Percentiles rank a stretch among this genome's conserved stretches.
Conservation (phyloP, 2,113 vertebrate species). For the Microcebus murinus region DNA sequence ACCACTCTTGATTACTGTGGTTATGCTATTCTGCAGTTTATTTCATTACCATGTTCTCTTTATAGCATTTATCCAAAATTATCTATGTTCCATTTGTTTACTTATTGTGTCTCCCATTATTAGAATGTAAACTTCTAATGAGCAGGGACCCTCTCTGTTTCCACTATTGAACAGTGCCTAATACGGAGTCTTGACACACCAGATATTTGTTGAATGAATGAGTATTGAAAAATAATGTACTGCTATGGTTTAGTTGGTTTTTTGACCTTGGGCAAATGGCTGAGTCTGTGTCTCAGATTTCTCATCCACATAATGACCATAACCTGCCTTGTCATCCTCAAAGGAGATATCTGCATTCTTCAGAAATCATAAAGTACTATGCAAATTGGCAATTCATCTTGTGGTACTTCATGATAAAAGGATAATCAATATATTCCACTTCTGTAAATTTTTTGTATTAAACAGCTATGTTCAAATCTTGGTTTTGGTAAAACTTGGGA, state of each 20-base stretch:
- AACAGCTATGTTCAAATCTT: background rate
- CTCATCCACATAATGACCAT: background rate
- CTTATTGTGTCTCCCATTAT: background rate
- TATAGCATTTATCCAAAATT: background rate
- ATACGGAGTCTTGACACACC: background rate
- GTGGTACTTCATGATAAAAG: background rate
- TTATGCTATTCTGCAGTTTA: background rate
- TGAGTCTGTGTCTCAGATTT: constrained; percentile 29
- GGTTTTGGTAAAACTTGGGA: constrained; percentile 23
- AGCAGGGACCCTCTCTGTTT: background rate
- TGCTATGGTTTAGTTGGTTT: background rate
- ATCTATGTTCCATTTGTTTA: background rate
- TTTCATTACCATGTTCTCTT: background rate
- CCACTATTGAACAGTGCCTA: background rate
- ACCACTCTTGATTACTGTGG: background rate
- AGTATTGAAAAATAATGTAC: background rate
- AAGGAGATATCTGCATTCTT: background rate
- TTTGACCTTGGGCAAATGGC: background rate
- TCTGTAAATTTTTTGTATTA: background rate
- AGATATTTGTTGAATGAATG: constrained; percentile 5
- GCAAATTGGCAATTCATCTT: background rate
- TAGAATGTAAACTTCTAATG: constrained; percentile 5
- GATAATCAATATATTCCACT: background rate
- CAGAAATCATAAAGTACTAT: background rate
- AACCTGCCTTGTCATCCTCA: background rate